Conservation (phyloP, 2,113 vertebrate genomes). For the Urocitellus parryii region DNA sequence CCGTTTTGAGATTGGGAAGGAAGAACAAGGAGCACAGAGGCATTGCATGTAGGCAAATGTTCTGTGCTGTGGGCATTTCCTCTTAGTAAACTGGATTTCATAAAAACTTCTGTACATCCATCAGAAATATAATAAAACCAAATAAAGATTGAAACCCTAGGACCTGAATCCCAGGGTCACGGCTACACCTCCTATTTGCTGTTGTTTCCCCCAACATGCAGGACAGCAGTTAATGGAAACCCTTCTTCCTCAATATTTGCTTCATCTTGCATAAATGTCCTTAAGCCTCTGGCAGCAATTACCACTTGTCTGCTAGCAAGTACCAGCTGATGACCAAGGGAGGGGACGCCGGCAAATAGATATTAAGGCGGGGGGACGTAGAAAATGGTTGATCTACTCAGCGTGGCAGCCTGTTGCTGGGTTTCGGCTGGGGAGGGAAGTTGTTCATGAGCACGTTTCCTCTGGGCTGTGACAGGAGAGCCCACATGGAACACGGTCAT, state of each 20-base stretch:
- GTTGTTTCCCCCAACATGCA: background rate
- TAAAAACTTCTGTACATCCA: background rate
- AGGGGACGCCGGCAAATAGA: conserved; percentile 61
- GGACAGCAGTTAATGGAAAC: conserved; percentile 49
- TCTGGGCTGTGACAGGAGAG: conserved; percentile 3
- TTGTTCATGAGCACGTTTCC: background rate
- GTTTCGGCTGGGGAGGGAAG: background rate
- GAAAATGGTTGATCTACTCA: conserved; percentile 60
- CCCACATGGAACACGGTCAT: conserved; percentile 46
- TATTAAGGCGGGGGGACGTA: conserved; percentile 57
- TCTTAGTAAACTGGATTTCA: background rate
- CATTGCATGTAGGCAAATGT: rapidly evolving
- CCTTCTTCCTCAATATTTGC: conserved; percentile 62
- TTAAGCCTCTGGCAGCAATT: conserved; percentile 79
- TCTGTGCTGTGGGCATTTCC: background rate
- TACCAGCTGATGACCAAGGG: conserved; percentile 60
- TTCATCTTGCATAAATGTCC: conserved; percentile 64
- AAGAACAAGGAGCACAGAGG: background rate
- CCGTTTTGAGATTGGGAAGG: background rate
- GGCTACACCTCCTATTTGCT: background rate
- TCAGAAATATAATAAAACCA: background rate
- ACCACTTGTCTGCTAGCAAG: conserved; percentile 71
- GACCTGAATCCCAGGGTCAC: background rate
- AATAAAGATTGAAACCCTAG: background rate
- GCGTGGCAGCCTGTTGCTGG: conserved; percentile 61